phyloP scores from a whole-genome alignment of 2,113 vertebrate genomes.

The Peromyscus leucopus region DNA sequence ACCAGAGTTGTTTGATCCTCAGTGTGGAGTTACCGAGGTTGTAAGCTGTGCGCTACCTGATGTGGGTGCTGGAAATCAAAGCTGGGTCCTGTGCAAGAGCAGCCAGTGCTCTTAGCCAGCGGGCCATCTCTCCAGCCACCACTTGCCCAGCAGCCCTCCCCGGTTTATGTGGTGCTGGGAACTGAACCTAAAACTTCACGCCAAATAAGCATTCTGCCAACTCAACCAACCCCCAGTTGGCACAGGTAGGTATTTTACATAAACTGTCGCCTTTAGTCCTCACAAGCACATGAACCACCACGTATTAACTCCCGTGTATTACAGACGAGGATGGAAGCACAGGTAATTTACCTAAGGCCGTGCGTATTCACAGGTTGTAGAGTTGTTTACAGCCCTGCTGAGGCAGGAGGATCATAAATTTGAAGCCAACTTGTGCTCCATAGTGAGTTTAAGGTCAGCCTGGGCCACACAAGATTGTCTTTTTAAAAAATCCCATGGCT shows the following conservation, averaged over 20 bases:
- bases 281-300: background rate
- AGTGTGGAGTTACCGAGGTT: background rate
- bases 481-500: background rate
- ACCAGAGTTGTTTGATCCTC: background rate
- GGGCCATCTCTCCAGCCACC: background rate
- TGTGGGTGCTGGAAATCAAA: too few species aligned
- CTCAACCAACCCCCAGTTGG: background rate
- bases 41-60: too few species aligned
- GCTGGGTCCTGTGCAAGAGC: background rate
- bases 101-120: background rate
- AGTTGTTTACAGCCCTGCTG: background rate
- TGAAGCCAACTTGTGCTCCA: too few species aligned
- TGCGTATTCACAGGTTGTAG: background rate
- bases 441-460: background rate
- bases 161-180: background rate
- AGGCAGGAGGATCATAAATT: background rate
- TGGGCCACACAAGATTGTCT: too few species aligned
- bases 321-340: constrained; percentile 50
- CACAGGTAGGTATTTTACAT: constrained; percentile 13
- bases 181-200: background rate
- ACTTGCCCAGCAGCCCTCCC: background rate
- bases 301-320: background rate
- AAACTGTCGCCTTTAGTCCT: constrained; percentile 21
- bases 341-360: background rate
- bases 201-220: background rate